These are phyloP conservation scores for Drosophila melanica DNA, from an alignment of 1,140 invertebrate genomes.

Conservation along the genomic window DNA sequence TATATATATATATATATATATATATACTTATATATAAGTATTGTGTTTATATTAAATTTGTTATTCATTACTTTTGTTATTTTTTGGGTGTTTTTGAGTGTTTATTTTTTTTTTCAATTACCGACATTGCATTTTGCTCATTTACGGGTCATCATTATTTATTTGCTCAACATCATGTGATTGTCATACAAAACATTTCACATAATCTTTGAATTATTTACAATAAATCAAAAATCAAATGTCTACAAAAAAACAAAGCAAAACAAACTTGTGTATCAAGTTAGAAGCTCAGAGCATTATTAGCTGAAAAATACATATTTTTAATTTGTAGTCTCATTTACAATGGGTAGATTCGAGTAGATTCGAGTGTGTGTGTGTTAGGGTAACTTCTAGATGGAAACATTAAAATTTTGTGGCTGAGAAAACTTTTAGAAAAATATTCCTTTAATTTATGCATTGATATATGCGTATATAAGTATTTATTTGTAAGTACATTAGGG, in stretches of 20 bases:
- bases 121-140: slow-evolving; percentile 56
- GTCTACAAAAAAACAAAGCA: slow-evolving; percentile 68
- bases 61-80: slow-evolving; percentile 57
- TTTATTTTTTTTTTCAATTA: slow-evolving; percentile 39
- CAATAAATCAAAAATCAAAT: slow-evolving; percentile 57
- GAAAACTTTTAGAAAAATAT: slow-evolving; percentile 78
- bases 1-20: slow-evolving; percentile 43
- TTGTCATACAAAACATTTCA: slow-evolving; percentile 84
- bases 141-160: slow-evolving; percentile 49
- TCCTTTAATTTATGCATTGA: slow-evolving; percentile 32
- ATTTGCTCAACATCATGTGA: slow-evolving; percentile 83
- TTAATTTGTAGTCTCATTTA: slow-evolving; percentile 56
- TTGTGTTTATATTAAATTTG: slow-evolving; percentile 60
- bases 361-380: slow-evolving; percentile 14
- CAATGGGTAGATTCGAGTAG: slow-evolving; percentile 47
- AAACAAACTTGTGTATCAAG: slow-evolving; percentile 67
- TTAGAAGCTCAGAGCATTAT: slow-evolving; percentile 77
- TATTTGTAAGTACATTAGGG: slow-evolving; percentile 30
- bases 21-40: slow-evolving; percentile 52
- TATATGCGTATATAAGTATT: slow-evolving; percentile 1
- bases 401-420: slow-evolving; percentile 67
- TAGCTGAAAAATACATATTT: slow-evolving; percentile 67
- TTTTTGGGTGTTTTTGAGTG: slow-evolving; percentile 4
- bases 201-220: slow-evolving; percentile 82
- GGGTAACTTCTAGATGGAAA: slow-evolving; percentile 53